A percentile compares a stretch with the other conserved stretches of the same genome.
These are phyloP conservation scores for Brachyptera risi DNA, from an alignment of 2,888 invertebrate species.

Conservation along the genomic window DNA sequence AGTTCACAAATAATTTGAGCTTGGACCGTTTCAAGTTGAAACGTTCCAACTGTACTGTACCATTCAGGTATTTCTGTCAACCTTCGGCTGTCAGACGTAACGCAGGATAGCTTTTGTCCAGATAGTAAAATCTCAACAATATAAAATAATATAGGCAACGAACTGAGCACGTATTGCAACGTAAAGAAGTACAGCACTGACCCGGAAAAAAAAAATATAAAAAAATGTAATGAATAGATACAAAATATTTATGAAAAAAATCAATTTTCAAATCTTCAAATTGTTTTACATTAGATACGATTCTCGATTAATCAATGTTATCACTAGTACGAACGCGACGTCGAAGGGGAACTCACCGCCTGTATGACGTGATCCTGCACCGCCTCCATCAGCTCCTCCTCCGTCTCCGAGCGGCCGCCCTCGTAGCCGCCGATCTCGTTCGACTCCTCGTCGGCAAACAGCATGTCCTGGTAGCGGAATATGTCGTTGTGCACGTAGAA, in stretches of 20 bases:
- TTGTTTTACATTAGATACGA: no score
- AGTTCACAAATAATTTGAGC: no score
- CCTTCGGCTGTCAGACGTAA: no score
- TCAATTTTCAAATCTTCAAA: background rate
- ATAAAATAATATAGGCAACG: no score
- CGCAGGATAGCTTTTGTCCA: no score
- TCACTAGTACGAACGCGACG: background rate
- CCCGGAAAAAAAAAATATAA: no score
- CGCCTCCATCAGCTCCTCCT: conserved; percentile 52
- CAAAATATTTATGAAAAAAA: background rate
- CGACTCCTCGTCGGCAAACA: conserved; percentile 7
- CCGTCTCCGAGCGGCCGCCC: conserved; percentile 59
- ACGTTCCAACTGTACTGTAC: background rate
- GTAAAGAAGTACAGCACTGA: no score
- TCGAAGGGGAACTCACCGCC: conserved; percentile 8
- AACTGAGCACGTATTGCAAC: no score
- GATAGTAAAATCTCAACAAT: no score
- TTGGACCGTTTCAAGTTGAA: background rate
- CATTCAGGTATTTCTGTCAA: no score
- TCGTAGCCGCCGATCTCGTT: conserved; percentile 39
- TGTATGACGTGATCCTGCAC: conserved; percentile 25
- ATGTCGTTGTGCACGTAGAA: conserved; percentile 99
- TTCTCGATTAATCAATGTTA: background rate
- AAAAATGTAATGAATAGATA: background rate
- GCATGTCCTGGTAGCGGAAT: conserved; percentile 78